phyloP scores from a whole-genome alignment of 2,888 invertebrate species.

The Pollenia labialis region DNA sequence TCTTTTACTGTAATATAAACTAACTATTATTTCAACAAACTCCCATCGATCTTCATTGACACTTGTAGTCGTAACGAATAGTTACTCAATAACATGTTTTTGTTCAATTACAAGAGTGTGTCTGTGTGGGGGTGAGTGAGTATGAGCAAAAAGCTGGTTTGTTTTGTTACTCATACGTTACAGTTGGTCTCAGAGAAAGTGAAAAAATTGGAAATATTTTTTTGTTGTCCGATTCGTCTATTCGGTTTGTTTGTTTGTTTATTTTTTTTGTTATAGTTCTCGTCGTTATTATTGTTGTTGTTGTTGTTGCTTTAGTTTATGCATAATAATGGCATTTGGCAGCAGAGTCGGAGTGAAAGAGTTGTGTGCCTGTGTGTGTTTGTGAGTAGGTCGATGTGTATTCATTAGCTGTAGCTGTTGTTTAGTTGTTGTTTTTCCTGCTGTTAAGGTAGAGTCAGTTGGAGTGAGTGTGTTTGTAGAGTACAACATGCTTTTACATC shows the following conservation, averaged over 20 bases:
- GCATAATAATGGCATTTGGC: constrained; percentile 69
- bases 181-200: background rate
- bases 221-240: constrained; percentile 9
- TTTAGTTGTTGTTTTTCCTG: constrained; percentile 8
- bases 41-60: constrained; percentile 72
- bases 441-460: background rate
- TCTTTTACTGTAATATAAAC: constrained; percentile 20
- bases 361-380: too few species aligned
- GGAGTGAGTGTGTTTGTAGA: too few species aligned
- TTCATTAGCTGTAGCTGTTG: constrained; percentile 34
- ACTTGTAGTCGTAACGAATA: constrained; percentile 42
- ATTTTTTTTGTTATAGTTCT: background rate
- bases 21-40: constrained; percentile 54
- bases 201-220: constrained; percentile 34
- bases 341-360: constrained; percentile 15
- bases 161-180: background rate
- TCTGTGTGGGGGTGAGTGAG: constrained; percentile 9
- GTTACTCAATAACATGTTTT: constrained; percentile 38
- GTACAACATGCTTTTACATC: too few species aligned
- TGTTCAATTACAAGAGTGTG: background rate
- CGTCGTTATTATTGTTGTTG: constrained; percentile 39
- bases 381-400: background rate
- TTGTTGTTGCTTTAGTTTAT: constrained; percentile 49
- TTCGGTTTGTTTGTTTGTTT: constrained; percentile 44
- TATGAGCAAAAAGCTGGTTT: background rate